Evolutionary conservation across 92 coral and sea anemone genomes (phyloP).

Genomic region (Pocillopora meandrina): DNA sequence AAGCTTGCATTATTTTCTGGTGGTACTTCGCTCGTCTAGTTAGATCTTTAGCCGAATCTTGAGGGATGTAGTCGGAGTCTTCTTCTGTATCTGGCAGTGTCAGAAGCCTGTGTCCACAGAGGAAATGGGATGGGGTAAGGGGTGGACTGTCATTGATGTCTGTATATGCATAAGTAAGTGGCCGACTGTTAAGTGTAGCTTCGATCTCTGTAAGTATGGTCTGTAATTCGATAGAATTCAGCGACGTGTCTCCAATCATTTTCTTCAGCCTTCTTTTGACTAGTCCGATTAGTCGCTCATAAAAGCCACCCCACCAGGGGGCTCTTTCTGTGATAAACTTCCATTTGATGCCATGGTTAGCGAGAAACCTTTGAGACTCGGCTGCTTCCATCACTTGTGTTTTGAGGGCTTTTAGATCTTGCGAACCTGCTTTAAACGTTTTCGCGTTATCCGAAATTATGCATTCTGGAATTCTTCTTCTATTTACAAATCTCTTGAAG

Average conservation of each 20-base stretch:
- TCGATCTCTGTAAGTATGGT: constrained; percentile 35
- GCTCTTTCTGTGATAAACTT: too few relatives aligned
- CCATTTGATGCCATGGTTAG: background rate
- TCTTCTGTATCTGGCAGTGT: too few relatives aligned
- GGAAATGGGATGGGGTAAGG: too few relatives aligned
- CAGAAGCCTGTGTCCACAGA: too few relatives aligned
- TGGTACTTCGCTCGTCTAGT: too few relatives aligned
- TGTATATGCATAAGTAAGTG: constrained; percentile 19
- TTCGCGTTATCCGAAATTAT: constrained; percentile 15
- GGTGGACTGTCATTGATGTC: constrained; percentile 5
- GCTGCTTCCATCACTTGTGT: background rate
- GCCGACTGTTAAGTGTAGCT: constrained; percentile 42
- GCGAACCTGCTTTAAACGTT: background rate
- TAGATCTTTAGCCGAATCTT: too few relatives aligned
- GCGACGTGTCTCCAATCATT: background rate
- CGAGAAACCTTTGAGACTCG: constrained; percentile 2
- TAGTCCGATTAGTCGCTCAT: constrained; percentile 39
- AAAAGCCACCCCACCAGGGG: background rate
- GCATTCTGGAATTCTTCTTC: constrained; percentile 12
- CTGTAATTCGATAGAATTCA: constrained; percentile 19
- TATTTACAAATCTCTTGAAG: background rate
- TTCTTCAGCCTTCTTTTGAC: constrained; percentile 34
- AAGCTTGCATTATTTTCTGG: too few relatives aligned
- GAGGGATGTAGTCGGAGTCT: too few relatives aligned
- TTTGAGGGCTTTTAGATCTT: background rate